Evolutionary conservation across 2,113 vertebrate genomes (phyloP).

Genomic region (Salminus brasiliensis): DNA sequence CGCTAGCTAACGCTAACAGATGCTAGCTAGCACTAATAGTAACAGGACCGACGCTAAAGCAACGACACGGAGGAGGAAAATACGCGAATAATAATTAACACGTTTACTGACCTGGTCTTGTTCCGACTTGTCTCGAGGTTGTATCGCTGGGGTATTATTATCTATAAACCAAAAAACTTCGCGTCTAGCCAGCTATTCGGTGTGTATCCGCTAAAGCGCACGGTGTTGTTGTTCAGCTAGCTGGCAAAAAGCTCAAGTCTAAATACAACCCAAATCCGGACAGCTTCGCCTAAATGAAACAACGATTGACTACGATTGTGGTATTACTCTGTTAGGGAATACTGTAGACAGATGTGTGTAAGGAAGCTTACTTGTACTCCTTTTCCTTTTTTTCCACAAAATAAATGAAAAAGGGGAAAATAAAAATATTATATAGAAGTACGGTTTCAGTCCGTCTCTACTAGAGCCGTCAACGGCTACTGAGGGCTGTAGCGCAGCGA

Average conservation of each 20-base stretch:
- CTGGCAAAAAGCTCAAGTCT: slow-evolving; percentile 49
- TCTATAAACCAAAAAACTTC: slow-evolving; percentile 51
- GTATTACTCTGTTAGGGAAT: background rate
- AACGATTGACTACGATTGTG: slow-evolving; percentile 17
- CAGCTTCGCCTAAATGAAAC: slow-evolving; percentile 28
- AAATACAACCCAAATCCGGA: slow-evolving; percentile 27
- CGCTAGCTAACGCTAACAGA: background rate
- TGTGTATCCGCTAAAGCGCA: slow-evolving; percentile 20
- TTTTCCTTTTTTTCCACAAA: slow-evolving; percentile 69
- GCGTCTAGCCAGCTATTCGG: slow-evolving; percentile 8
- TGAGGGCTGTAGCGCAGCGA: slow-evolving; percentile 62
- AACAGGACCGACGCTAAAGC: background rate
- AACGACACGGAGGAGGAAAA: background rate
- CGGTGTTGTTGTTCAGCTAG: slow-evolving; percentile 63
- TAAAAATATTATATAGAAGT: slow-evolving; percentile 63
- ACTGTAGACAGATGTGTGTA: slow-evolving; percentile 49
- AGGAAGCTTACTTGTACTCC: slow-evolving; percentile 74
- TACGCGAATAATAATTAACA: background rate
- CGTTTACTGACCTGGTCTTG: slow-evolving; percentile 80
- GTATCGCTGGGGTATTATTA: slow-evolving; percentile 71
- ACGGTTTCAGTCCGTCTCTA: slow-evolving; percentile 71
- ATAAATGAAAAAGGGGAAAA: slow-evolving; percentile 73
- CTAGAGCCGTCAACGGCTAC: slow-evolving; percentile 84
- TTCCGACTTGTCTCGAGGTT: slow-evolving; percentile 83
- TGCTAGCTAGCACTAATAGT: background rate